Conservation (phyloP, 2,797 vertebrate genomes). For the Micropoecilia bifurca region DNA sequence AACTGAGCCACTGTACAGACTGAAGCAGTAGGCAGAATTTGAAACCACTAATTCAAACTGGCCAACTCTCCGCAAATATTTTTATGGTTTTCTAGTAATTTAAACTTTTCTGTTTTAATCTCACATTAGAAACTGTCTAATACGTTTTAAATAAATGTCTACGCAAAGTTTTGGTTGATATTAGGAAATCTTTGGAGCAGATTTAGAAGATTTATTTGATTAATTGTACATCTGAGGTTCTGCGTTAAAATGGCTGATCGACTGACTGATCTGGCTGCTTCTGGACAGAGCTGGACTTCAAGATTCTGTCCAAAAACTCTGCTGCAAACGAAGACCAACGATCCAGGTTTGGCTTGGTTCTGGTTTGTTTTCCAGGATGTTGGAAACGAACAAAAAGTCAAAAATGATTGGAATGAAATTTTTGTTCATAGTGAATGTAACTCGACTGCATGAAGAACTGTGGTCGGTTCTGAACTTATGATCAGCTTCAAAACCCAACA, state of each 20-base stretch:
- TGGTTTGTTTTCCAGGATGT: too few species aligned
- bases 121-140: not conserved
- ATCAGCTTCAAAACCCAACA: too few species aligned
- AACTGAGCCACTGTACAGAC: not conserved
- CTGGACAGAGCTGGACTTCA: too few species aligned
- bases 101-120: not conserved
- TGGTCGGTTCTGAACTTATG: too few species aligned
- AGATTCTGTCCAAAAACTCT: not conserved
- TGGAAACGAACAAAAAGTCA: too few species aligned
- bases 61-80: not conserved
- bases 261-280: too few species aligned
- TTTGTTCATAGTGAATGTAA: not conserved
- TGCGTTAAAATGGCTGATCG: not conserved
- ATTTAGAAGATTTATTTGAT: not conserved
- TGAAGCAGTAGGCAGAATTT: not conserved
- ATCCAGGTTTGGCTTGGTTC: not conserved
- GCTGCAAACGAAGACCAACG: not conserved
- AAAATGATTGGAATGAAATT: too few species aligned
- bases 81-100: not conserved
- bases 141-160: not conserved
- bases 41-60: not conserved
- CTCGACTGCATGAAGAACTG: not conserved
- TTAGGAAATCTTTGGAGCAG: not conserved
- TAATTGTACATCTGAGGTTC: not conserved
- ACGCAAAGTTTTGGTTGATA: not conserved